Base-by-base conservation (phyloP, 1,140 invertebrate genomes). In the Heliconius hewitsoni region DNA sequence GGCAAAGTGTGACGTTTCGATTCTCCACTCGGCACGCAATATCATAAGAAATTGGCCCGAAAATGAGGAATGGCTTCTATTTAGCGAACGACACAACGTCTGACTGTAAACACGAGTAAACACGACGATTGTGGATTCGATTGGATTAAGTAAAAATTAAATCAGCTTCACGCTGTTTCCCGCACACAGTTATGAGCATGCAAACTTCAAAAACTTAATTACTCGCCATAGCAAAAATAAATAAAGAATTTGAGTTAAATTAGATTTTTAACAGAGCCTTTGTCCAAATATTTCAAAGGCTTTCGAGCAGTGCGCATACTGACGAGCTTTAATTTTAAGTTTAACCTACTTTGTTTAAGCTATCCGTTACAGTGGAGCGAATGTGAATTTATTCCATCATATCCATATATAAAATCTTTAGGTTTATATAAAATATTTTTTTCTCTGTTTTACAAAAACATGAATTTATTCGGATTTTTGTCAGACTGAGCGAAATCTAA, bases 221-320 rank as follows among this genome's bases (percentile, higher is more conserved):
- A 66, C 60, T 27, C 4, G 13, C 60, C 60, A 60, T 23, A 66
- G 60, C 8, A 66, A 6, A 30, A 66, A 66, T 11, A 66, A 66
- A 66, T 66, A 30, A 66, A 66, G 60, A 66, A 30, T 66, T 66
- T 66, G 30, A 66, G 60, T 66, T 66, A 66, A 66, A 66, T 66
- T 66, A 30, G 60, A 11, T 66, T 27, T 66, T 66, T 30, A 66
- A 66, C 60, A 30, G 60, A 30, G 60, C 60, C 60, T 66, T 66
- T 66, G 60, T 66, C 27, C 60, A 66, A 66, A 66, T 66, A 66
- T 66, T 66, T 66, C 60, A 66, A 66, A 66, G 60, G 60, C 60
- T 66, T 66, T 16, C 60, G 60, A 66, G 60, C 60, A 66, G 60
- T 23, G 60, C 4, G 60, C 60, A 66, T 66, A 27, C 60, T 66